These are phyloP conservation scores for Tribolium castaneum DNA, from an alignment of 1,140 invertebrate species.

Conservation along the genomic window DNA sequence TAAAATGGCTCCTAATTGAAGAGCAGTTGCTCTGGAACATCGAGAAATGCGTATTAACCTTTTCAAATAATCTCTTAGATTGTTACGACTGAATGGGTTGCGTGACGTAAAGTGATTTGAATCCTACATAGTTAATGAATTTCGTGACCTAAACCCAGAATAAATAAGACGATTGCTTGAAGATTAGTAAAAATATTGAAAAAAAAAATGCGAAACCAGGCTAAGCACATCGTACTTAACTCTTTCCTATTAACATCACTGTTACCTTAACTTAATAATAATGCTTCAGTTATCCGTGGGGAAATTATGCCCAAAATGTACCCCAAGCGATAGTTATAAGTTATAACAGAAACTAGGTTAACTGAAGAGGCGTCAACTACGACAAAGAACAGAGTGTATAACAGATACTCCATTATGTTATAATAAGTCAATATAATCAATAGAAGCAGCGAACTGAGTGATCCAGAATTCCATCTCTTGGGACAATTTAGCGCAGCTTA, in stretches of 20 bases:
- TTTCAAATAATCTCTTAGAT: not conserved
- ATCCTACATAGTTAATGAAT: not conserved
- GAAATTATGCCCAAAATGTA: slow-evolving; percentile 17
- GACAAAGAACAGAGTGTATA: not conserved
- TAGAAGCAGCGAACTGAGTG: too few relatives aligned
- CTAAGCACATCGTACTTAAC: not conserved
- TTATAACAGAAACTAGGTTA: not conserved
- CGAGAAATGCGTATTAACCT: not conserved
- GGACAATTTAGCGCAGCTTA: too few relatives aligned
- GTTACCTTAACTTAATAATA: not conserved
- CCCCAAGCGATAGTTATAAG: not conserved
- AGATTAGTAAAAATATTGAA: not conserved
- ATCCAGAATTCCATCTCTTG: too few relatives aligned
- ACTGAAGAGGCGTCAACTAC: not conserved
- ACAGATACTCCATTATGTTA: not conserved
- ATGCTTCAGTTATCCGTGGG: not conserved
- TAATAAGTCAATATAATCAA: too few relatives aligned
- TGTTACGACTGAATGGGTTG: not conserved
- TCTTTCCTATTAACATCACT: slow-evolving; percentile 1
- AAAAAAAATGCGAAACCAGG: not conserved
- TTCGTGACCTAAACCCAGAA: not conserved
- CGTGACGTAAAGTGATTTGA: not conserved
- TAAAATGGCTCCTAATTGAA: slow-evolving; percentile 1
- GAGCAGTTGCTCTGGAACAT: not conserved
- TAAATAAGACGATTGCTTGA: not conserved